Conservation (phyloP, 2,113 vertebrate species). For the Asarcornis scutulata region DNA sequence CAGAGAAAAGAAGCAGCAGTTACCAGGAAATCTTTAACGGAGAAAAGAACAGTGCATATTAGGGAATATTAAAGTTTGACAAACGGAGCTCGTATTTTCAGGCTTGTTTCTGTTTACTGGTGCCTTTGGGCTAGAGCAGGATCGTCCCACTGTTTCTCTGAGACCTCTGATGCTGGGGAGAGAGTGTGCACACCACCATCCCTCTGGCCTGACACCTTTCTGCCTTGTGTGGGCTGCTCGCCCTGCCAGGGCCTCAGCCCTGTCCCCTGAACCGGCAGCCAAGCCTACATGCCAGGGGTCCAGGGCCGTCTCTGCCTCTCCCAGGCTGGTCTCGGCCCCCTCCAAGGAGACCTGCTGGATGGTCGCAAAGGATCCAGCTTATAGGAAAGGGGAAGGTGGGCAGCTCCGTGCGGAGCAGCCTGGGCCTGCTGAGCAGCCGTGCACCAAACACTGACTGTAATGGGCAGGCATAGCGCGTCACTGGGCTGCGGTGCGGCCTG, state of each 20-base stretch:
- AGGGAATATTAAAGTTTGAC: constrained; percentile 60
- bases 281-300: not conserved
- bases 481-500: not conserved
- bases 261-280: not conserved
- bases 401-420: not conserved
- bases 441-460: not conserved
- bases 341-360: not conserved
- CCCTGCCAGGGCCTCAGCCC: not conserved
- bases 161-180: not conserved
- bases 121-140: not conserved
- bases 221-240: not conserved
- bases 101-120: not conserved
- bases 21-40: constrained; percentile 36
- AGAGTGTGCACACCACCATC: not conserved
- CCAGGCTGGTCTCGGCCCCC: not conserved
- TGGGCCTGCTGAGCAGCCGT: not conserved
- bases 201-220: not conserved
- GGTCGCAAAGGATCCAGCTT: not conserved
- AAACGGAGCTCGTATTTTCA: constrained; percentile 24
- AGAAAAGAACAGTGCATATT: constrained; percentile 46
- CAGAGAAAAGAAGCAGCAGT: constrained; percentile 29
- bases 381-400: not conserved
- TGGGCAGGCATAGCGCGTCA: not conserved
- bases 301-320: not conserved
- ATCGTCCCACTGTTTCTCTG: not conserved